A percentile compares a stretch with the other conserved stretches of the same genome.
phyloP scores from a whole-genome alignment of 2,113 vertebrate species.

The rabbit (Oryctolagus cuniculus) region mOryCun1.1 NC_091441.1:10459501-10460000 shows the following conservation, averaged over 20 bases:
- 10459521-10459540: background rate
- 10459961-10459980: too few species aligned
- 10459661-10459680: background rate
- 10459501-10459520: background rate
- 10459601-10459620: background rate
- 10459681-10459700: slow-evolving; percentile 6
- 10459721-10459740: background rate
- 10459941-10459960: too few species aligned
- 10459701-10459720: background rate
- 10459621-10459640: background rate
- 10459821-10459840: too few species aligned
- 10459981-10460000: too few species aligned
- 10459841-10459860: too few species aligned
- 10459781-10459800: background rate
- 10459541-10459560: background rate
- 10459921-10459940: too few species aligned
- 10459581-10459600: background rate
- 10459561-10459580: background rate
- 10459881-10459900: too few species aligned
- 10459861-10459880: too few species aligned
- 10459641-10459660: slow-evolving; percentile 10
- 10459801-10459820: too few species aligned
- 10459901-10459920: too few species aligned
- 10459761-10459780: slow-evolving; percentile 56
- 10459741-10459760: slow-evolving; percentile 4